A percentile compares a stretch with the other conserved stretches of the same genome.
These are phyloP conservation scores for Mythimna ferrago DNA, from an alignment of 2,888 invertebrate species.

Conservation along the genomic window DNA sequence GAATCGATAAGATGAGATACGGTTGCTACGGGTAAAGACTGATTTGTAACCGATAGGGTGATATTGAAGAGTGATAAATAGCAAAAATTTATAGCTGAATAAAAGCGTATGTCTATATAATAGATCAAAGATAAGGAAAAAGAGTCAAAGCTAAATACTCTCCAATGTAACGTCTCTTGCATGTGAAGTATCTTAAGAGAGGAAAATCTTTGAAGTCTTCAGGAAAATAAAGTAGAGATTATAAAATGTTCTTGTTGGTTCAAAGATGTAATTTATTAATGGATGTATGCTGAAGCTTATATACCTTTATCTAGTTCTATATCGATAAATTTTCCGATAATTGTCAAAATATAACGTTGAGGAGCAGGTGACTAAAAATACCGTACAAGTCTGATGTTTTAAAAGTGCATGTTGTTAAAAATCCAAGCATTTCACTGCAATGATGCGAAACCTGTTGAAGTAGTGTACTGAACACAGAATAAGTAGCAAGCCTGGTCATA, in stretches of 20 bases:
- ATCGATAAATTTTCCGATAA: not conserved
- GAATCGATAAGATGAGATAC: conserved; percentile 6
- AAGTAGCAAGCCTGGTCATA: conserved; percentile 58
- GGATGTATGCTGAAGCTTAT: not conserved
- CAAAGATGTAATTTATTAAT: conserved; percentile 1
- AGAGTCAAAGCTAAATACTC: not conserved
- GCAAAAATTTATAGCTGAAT: not conserved
- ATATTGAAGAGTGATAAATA: not conserved
- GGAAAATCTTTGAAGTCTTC: conserved; percentile 11
- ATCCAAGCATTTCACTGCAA: conserved; percentile 15
- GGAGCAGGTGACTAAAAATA: not conserved
- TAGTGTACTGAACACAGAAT: conserved; percentile 43
- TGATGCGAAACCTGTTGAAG: conserved; percentile 54
- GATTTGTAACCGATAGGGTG: not conserved
- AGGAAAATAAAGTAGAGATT: conserved; percentile 27
- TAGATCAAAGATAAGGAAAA: conserved; percentile 7
- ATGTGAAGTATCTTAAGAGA: not conserved
- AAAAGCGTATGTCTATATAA: not conserved
- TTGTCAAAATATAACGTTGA: not conserved
- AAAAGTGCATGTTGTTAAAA: conserved; percentile 9
- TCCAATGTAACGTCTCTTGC: not conserved
- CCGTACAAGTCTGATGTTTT: conserved; percentile 4
- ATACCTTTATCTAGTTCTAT: not conserved
- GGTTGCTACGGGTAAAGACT: not conserved
- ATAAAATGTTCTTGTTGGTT: conserved; percentile 7